Evolutionary conservation across 2,113 vertebrate species (phyloP), one percentile per base, ranked within the genome.

Genomic region (Blennius ocellaris): DNA sequence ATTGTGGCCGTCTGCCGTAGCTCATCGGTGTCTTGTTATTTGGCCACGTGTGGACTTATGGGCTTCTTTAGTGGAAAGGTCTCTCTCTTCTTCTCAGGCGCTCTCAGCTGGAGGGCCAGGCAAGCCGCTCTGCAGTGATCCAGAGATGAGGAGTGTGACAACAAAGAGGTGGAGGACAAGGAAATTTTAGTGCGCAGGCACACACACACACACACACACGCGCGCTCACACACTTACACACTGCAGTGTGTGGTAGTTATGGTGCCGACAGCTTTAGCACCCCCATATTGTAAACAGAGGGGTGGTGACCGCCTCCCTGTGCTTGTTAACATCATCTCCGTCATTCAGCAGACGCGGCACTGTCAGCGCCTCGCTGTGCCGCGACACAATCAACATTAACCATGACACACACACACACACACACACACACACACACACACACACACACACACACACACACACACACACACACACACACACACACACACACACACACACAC

Each of bases 261-360:
- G 87, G 81, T 80, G 77, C 87, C 87, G 90, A 92, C 93, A 92
- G 94, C 87, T 93, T 93, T 92, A 92, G 93, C 90, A 91, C 93
- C 91, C 84, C 90, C 91, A 90, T 87, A 93, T 94, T 93, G 94
- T 94, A 94, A 94, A 94, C 94, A 94, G 86, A 85, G 76, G 84
- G 91, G 90, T 90, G 89, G 91, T 85, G 87, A 88, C 88, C 87
- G 87, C 91, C 89, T 94, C 91, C 90, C 83, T 78, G 81, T 80
- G 93, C 93, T 94, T 93, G 92, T 94, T 94, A 94, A 93, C 92
- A 94, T 94, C 92, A 91, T 93, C 94, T 94, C 91, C 90, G 93
- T 94, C 93, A 94, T 93, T 92, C 93, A 93, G 90, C 87, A 80
- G 82, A 83, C 79, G 77, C 78, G 76, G 85, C 90, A 91, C 92